Conservation (phyloP, 2,888 invertebrate species). For the Drosophila sordidula region DNA sequence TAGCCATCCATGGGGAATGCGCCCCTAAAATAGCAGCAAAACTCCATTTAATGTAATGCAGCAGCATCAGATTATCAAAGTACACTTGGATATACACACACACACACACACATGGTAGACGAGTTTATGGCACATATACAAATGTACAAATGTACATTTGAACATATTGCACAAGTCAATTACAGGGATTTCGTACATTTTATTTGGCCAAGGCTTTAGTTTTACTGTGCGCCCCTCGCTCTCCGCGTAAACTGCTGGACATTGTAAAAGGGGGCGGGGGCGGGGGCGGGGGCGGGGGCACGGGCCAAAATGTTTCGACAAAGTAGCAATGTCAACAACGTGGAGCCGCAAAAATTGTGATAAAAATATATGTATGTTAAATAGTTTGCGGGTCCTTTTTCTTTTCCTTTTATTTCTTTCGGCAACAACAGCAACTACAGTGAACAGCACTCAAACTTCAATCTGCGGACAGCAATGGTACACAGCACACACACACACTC, state of each 20-base stretch:
- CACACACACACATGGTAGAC: constrained; percentile 6
- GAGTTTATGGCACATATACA: constrained; percentile 24
- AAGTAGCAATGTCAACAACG: constrained; percentile 57
- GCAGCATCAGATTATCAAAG: constrained; percentile 43
- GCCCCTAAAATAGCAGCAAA: constrained; percentile 17
- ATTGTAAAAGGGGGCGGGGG: constrained; percentile 29
- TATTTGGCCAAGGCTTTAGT: constrained; percentile 63
- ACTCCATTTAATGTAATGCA: constrained; percentile 54
- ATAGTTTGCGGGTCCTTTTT: constrained; percentile 51
- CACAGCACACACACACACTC: constrained; percentile 3
- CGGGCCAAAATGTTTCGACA: constrained; percentile 37
- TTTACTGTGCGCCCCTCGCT: constrained; percentile 38
- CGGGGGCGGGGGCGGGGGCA: constrained; percentile 23
- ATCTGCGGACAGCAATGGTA: constrained; percentile 36
- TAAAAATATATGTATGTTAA: constrained; percentile 75
- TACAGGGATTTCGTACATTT: constrained; percentile 71
- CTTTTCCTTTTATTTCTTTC: neutral
- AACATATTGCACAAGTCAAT: constrained; percentile 74
- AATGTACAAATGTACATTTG: constrained; percentile 41
- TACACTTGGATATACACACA: constrained; percentile 15
- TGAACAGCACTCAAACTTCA: constrained; percentile 59
- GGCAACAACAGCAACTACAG: constrained; percentile 15
- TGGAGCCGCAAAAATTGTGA: constrained; percentile 72
- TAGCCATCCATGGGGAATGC: constrained; percentile 2
- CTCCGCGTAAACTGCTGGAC: neutral